These are phyloP conservation scores for Leptodactylus fuscus DNA, from an alignment of 2,113 vertebrate species.

Conservation along the genomic window DNA sequence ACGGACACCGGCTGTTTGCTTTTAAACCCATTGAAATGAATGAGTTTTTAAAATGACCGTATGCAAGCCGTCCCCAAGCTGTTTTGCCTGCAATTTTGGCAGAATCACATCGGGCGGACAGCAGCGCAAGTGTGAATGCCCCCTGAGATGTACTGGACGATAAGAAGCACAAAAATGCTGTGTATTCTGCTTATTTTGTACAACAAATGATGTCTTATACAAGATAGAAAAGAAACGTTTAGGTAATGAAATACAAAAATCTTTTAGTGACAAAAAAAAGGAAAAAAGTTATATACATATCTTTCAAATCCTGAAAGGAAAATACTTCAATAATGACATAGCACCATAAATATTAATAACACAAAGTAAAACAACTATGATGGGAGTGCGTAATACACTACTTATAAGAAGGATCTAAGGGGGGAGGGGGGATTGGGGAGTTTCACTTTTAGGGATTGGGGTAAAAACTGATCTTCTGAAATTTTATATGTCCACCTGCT, in stretches of 20 bases:
- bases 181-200: background rate
- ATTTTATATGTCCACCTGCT: background rate
- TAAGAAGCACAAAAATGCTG: background rate
- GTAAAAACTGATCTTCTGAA: background rate
- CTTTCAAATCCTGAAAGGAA: background rate
- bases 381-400: background rate
- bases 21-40: too few species aligned
- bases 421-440: too few species aligned
- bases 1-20: too few species aligned
- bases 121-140: too few species aligned
- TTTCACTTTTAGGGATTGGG: background rate
- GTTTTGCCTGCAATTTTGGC: too few species aligned
- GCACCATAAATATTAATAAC: conserved; percentile 34
- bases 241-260: background rate
- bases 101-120: too few species aligned
- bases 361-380: background rate
- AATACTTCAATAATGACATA: conserved; percentile 19
- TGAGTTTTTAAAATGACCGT: too few species aligned
- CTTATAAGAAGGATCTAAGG: background rate
- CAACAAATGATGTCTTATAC: background rate
- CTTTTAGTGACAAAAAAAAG: background rate
- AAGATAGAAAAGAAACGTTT: background rate
- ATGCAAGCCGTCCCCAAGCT: too few species aligned
- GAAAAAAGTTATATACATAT: too few species aligned
- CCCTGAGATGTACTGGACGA: background rate